Base-by-base conservation (phyloP, 1,140 invertebrate genomes). In the Lanistes nyassanus region DNA sequence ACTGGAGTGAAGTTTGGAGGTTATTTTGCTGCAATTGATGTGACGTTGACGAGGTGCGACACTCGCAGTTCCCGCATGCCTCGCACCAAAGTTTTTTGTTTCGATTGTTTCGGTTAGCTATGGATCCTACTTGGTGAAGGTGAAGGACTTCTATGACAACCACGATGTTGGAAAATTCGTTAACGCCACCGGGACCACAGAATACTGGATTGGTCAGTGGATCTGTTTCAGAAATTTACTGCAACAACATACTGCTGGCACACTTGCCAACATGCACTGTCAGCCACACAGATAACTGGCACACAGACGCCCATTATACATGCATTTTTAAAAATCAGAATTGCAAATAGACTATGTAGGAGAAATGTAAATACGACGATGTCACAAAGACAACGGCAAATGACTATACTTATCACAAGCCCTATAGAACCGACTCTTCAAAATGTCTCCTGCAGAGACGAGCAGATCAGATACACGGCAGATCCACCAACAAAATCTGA, bases 91-190 rank as follows among this genome's bases (percentile, higher is more conserved):
- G n/a, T 31, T 72, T 58, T 26, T 58, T 72, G 37, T 58, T 56
- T 29, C 34, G 21, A 26, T 42, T 42, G 5, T 26, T 21, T 67
- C 16, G 39, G 68, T 62, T 37, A 77, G 76, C 31, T 77, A 77
- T 39, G 71, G 76, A 68, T 39, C 71, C 11, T n/a, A 69, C 60
- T 16, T 77, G 56, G 47, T 71, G 21, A 69, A 56, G 31, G 71
- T 74, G 19, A 77, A 70, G 56, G 71, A 77, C 31, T 77, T 51
- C 39, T 77, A 77, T 58, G 65, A 77, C 34, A 77, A 69, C 47
- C 65, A 74, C 5, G 64, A 69, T 29, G 55, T 77, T 11, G 76
- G 76, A 6, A 51, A 70, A 4, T 74, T 74, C 31, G 76, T 55
- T 19, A 36, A 64, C 16, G 29, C 23, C 36, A 47, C 26, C 56